phyloP scores from a whole-genome alignment of 2,888 invertebrate species.

The Sipha maydis region DNA sequence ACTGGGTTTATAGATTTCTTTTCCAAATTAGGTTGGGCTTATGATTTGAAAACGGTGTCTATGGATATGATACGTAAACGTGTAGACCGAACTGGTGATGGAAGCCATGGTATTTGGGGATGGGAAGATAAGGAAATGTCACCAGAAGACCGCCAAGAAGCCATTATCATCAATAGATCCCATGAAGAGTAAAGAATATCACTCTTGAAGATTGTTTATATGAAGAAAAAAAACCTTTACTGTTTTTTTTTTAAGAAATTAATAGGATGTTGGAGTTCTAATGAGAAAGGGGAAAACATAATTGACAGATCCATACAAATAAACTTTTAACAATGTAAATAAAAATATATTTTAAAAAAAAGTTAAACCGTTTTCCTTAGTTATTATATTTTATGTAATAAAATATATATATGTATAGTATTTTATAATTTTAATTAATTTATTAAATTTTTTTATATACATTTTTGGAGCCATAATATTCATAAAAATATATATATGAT shows the following conservation, averaged over 20 bases:
- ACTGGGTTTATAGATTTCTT: constrained; percentile 71
- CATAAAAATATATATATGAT: constrained; percentile 48
- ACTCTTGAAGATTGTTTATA: constrained; percentile 49
- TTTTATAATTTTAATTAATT: constrained; percentile 62
- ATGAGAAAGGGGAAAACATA: constrained; percentile 42
- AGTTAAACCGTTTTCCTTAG: constrained; percentile 59
- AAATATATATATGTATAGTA: constrained; percentile 62
- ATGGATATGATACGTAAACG: constrained; percentile 75
- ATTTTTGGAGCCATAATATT: constrained; percentile 59
- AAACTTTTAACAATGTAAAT: constrained; percentile 60
- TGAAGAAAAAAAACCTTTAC: constrained; percentile 24
- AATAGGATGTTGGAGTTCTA: constrained; percentile 44
- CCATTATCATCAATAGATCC: constrained; percentile 64
- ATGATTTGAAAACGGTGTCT: constrained; percentile 82
- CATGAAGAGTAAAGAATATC: constrained; percentile 45
- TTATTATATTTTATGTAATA: constrained; percentile 61
- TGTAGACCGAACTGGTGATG: constrained; percentile 80
- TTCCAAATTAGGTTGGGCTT: constrained; percentile 81
- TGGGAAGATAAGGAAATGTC: constrained; percentile 77
- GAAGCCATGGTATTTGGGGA: constrained; percentile 77
- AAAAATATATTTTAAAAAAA: constrained; percentile 55
- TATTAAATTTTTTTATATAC: constrained; percentile 60
- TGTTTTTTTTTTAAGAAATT: constrained; percentile 47
- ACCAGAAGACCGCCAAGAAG: constrained; percentile 65
- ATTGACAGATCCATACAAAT: constrained; percentile 50